Evolutionary conservation across 2,888 invertebrate genomes (phyloP).

Genomic region (Anaspis maculata): DNA sequence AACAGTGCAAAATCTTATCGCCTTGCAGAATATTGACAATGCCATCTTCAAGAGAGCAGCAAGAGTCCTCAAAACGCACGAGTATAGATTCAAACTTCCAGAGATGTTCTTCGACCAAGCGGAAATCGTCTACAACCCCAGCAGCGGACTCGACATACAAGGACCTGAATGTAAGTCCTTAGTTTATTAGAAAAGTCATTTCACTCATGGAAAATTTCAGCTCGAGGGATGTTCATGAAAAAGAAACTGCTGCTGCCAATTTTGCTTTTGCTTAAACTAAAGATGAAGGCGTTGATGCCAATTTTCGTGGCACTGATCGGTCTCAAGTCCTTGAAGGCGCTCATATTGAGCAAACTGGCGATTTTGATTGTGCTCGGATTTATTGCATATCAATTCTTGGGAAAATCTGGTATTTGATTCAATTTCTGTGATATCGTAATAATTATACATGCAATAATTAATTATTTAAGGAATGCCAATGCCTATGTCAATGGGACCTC

Average conservation of each 20-base stretch:
- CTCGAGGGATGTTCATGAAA: constrained; percentile 66
- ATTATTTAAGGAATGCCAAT: constrained; percentile 57
- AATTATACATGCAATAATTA: neutral
- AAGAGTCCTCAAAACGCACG: constrained; percentile 64
- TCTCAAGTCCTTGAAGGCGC: constrained; percentile 74
- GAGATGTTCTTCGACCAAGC: constrained; percentile 61
- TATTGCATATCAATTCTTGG: constrained; percentile 67
- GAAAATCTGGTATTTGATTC: constrained; percentile 75
- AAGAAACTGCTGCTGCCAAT: constrained; percentile 76
- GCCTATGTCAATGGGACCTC: constrained; percentile 46
- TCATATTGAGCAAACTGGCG: constrained; percentile 76
- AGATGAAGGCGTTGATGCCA: constrained; percentile 77
- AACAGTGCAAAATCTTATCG: too few relatives aligned
- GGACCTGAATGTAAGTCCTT: constrained; percentile 50
- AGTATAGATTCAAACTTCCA: constrained; percentile 65
- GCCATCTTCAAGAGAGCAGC: constrained; percentile 66
- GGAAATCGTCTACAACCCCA: constrained; percentile 58
- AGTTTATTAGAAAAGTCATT: neutral
- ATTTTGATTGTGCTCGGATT: constrained; percentile 74
- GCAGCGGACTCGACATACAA: constrained; percentile 55
- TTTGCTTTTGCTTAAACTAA: constrained; percentile 69
- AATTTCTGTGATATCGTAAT: too few relatives aligned
- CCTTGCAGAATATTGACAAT: constrained; percentile 58
- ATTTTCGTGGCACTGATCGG: constrained; percentile 71
- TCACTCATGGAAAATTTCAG: constrained; percentile 43